Percentiles rank a stretch among this genome's conserved stretches.
Conservation (phyloP, 37 sponge, comb jelly and placozoan species). For the Geodia barretti region DNA sequence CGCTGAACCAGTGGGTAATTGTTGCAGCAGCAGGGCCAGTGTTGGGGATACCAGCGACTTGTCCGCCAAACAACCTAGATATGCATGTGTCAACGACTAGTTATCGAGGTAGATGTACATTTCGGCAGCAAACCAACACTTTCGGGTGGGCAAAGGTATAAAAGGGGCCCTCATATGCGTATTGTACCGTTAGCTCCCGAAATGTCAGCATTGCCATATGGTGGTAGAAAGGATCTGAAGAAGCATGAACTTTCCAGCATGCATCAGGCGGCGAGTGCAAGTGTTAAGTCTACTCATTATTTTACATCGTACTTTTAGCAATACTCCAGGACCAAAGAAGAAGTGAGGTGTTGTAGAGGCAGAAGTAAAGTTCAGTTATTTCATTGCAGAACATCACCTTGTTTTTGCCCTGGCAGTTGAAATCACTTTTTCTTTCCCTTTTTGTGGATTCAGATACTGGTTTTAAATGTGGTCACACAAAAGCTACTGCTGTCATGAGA, state of each 20-base stretch:
- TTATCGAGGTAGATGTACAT: too few species aligned
- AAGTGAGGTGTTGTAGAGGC: constrained; percentile 7
- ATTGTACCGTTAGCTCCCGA: too few species aligned
- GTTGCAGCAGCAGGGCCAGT: too few species aligned
- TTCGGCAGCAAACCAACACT: too few species aligned
- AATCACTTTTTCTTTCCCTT: constrained; percentile 29
- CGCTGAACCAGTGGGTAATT: too few species aligned
- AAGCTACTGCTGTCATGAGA: constrained; percentile 44
- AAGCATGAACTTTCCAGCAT: background rate
- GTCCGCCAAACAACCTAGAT: too few species aligned
- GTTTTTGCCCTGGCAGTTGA: constrained; percentile 27
- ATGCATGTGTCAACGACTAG: too few species aligned
- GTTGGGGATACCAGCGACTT: too few species aligned
- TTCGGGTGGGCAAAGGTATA: too few species aligned
- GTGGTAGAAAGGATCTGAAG: background rate
- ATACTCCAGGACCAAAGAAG: background rate
- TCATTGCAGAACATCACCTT: constrained; percentile 32
- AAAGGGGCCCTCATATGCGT: too few species aligned
- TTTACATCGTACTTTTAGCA: background rate
- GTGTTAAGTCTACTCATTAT: background rate
- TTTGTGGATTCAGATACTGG: constrained; percentile 39
- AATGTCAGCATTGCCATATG: background rate
- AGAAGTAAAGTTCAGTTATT: constrained; percentile 35
- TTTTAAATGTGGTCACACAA: constrained; percentile 55
- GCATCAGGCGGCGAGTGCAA: background rate